Evolutionary conservation across 2,797 vertebrate species (phyloP).

Genomic region (Leuciscus waleckii): DNA sequence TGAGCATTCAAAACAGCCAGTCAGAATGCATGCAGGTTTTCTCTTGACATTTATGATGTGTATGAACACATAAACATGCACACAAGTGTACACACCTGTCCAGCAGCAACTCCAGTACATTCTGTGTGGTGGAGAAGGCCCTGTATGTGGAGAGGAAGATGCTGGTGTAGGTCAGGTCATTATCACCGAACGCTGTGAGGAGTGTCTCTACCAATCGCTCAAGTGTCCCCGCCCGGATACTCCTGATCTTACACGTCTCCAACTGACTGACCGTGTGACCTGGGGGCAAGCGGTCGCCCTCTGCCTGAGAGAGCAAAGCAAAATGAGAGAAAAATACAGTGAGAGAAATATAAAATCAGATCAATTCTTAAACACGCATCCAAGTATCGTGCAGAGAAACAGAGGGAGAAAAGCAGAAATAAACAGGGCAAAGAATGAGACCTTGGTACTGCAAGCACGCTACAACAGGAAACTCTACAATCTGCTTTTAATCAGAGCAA

Average conservation of each 20-base stretch:
- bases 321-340: slow-evolving; percentile 37
- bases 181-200: slow-evolving; percentile 91
- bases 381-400: neutral
- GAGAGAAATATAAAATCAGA: slow-evolving; percentile 32
- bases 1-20: neutral
- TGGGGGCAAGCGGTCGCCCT: slow-evolving; percentile 90
- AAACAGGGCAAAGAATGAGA: slow-evolving; percentile 53
- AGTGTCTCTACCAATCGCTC: slow-evolving; percentile 95
- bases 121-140: slow-evolving; percentile 86
- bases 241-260: slow-evolving; percentile 94
- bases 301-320: slow-evolving; percentile 76
- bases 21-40: neutral
- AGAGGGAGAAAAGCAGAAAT: slow-evolving; percentile 34
- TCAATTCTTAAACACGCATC: neutral
- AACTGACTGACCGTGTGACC: slow-evolving; percentile 93
- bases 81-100: slow-evolving; percentile 78
- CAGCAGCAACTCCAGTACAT: slow-evolving; percentile 88
- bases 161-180: slow-evolving; percentile 94
- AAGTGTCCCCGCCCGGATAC: slow-evolving; percentile 92
- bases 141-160: slow-evolving; percentile 95
- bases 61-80: neutral
- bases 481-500: slow-evolving; percentile 90
- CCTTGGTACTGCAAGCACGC: slow-evolving; percentile 73
- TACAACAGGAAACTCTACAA: slow-evolving; percentile 87
- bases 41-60: neutral